These are phyloP conservation scores for Pithys albifrons DNA, from an alignment of 2,113 vertebrate genomes.

Conservation along the genomic window DNA sequence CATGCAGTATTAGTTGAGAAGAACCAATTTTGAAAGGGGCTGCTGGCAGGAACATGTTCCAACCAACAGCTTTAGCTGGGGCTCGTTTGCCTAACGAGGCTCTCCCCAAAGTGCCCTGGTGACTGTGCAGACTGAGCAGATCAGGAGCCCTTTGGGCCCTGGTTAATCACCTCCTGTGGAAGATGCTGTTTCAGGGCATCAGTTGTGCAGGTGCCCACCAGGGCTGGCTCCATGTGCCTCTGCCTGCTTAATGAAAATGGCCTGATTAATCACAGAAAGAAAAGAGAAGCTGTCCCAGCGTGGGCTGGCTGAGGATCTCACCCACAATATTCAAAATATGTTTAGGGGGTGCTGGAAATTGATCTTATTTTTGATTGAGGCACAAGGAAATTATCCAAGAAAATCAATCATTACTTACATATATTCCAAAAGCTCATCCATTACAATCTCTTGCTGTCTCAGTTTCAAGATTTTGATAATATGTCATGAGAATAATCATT, in stretches of 20 bases:
- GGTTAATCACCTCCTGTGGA: neutral
- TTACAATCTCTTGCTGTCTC: neutral
- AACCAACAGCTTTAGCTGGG: neutral
- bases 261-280: neutral
- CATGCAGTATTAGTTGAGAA: neutral
- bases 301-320: neutral
- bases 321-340: neutral
- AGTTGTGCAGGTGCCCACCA: neutral
- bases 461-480: neutral
- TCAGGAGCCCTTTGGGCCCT: neutral
- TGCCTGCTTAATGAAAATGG: neutral
- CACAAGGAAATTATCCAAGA: neutral
- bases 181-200: neutral
- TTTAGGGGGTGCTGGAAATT: neutral
- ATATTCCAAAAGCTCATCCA: neutral
- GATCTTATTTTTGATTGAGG: neutral
- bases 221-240: neutral
- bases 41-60: fast-evolving
- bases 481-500: neutral
- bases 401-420: neutral
- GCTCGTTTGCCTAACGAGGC: neutral
- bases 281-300: neutral
- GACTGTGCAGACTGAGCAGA: neutral
- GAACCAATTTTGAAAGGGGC: neutral
- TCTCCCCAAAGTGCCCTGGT: neutral